Base-by-base conservation (phyloP, 2,797 vertebrate species). In the Helostoma temminkii region DNA sequence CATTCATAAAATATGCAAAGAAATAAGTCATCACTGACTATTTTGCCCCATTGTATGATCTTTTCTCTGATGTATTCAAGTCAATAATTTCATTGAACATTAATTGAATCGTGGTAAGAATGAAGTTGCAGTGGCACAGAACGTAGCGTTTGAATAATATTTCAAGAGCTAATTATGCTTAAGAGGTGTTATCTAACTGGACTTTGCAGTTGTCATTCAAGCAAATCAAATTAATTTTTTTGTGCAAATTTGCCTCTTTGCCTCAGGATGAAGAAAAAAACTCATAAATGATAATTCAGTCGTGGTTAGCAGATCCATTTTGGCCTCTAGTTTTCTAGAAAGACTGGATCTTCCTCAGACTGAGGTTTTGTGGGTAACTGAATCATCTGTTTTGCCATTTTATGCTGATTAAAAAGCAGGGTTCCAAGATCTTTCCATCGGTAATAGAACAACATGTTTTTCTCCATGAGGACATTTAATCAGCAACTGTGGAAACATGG, bases 81-180 rank as follows among this genome's bases (percentile, higher is more conserved):
- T 74, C 39, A n/a, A 57, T 85, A 67, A 76, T 84, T 85, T 78
- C 63, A 74, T 45, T 62, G 67, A 81, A 74, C n/a, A 78, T 78
- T 79, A 88, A 86, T 76, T 85, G 80, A 86, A 86, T 76, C 18
- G 43, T 37, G 6, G 56, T 36, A 65, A 75, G 62, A 79, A 83
- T 78, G 71, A 81, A 78, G 62, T 76, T 73, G 79, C 68, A 73
- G 64, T 41, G 54, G 74, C 78, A 85, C 62, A 87, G 77, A 88
- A 82, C 54, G 42, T 53, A 71, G 52, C 52, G 81, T 78, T 73
- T 79, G 67, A 84, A 56, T 80, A 83, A 82, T 82, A 75, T 82
- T 84, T 88, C 75, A 84, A 76, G 76, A 80, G 78, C 77, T 88
- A 88, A 84, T 88, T 77, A 79, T 74, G 66, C 83, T 81, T 74